Conservation (phyloP, 1,140 invertebrate species). For the Zaprionus nigranus region DNA sequence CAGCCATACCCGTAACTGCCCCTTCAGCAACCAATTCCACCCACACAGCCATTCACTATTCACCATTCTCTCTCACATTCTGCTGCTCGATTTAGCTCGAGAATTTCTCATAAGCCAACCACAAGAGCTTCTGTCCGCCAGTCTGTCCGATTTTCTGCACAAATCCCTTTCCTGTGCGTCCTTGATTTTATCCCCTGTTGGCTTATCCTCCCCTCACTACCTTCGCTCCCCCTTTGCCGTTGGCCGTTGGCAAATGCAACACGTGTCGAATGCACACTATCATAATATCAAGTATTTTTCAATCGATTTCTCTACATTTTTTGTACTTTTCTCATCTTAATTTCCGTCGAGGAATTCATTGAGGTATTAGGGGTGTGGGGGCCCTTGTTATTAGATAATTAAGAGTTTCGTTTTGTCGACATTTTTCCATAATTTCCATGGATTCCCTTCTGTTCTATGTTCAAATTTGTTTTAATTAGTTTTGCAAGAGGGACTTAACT, state of each 20-base stretch:
- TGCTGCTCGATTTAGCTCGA: not conserved
- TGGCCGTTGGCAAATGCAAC: slow-evolving; percentile 33
- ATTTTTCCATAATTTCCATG: not conserved
- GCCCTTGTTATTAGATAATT: not conserved
- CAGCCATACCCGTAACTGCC: slow-evolving; percentile 15
- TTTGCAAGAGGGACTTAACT: not conserved
- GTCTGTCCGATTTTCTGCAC: not conserved
- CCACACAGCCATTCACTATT: not conserved
- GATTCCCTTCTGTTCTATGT: not conserved
- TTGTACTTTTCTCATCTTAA: not conserved
- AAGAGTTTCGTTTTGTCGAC: not conserved
- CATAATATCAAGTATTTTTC: not conserved
- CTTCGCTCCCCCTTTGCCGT: not conserved
- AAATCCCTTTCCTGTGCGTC: not conserved
- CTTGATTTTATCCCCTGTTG: not conserved
- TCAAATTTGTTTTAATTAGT: slow-evolving; percentile 3
- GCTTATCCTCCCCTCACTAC: not conserved
- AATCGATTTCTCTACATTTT: not conserved
- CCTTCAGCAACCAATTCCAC: not conserved
- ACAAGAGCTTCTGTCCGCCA: not conserved
- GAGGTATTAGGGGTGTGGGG: not conserved
- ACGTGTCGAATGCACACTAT: slow-evolving; percentile 33
- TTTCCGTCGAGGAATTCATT: too few relatives aligned
- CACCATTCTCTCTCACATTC: not conserved
- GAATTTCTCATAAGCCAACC: slow-evolving; percentile 1